Percentiles rank a stretch among this genome's conserved stretches.
Evolutionary conservation across 2,888 invertebrate genomes (phyloP).

Genomic region (Melanargia galathea): DNA sequence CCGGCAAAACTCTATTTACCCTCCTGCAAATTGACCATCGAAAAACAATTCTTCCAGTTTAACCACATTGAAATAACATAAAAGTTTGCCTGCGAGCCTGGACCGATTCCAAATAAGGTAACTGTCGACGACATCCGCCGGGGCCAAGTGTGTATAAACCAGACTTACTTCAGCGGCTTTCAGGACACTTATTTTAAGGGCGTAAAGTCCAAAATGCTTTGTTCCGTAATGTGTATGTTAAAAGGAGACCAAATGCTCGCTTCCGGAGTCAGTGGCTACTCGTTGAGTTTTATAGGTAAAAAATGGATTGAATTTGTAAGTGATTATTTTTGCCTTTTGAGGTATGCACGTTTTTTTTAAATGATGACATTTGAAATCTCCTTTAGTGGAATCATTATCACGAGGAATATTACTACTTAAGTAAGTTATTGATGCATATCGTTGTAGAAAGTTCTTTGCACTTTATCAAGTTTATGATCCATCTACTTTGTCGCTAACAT

Average conservation of each 20-base stretch:
- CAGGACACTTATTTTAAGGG: constrained; percentile 43
- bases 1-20: constrained; percentile 40
- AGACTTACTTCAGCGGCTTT: constrained; percentile 47
- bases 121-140: constrained; percentile 74
- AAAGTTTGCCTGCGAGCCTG: constrained; percentile 72
- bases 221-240: constrained; percentile 41
- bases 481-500: too few relatives aligned
- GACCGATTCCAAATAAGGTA: constrained; percentile 79
- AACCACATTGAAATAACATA: constrained; percentile 78
- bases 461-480: background rate
- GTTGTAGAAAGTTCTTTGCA: background rate
- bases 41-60: constrained; percentile 54
- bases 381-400: background rate
- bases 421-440: too few relatives aligned
- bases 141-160: constrained; percentile 52
- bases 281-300: constrained; percentile 66
- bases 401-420: background rate
- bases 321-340: constrained; percentile 49
- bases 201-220: constrained; percentile 53
- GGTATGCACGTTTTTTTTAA: constrained; percentile 22
- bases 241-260: constrained; percentile 59
- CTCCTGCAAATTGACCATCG: constrained; percentile 43
- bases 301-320: constrained; percentile 69
- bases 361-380: background rate
- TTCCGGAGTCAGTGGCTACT: constrained; percentile 66